Base-by-base conservation (phyloP, 2,113 vertebrate species). In the Arothron firmamentum region DNA sequence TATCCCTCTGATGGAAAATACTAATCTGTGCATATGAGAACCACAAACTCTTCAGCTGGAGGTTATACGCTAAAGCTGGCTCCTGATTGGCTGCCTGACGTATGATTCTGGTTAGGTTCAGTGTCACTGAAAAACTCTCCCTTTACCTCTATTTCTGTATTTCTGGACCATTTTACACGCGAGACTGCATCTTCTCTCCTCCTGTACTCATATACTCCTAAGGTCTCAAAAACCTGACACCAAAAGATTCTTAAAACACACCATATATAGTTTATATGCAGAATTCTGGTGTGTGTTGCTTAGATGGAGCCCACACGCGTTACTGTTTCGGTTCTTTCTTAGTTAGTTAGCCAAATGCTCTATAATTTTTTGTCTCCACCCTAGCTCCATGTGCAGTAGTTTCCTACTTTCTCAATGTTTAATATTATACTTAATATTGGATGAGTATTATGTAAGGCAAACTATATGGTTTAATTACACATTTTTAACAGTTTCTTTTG, bases 51-150 rank as follows among this genome's bases (percentile, higher is more conserved):
- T 61, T 84, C 68, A 14, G 28, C 52, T 62, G 81, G 80, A 77
- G 84, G 81, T 70, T 61, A 62, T 74, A 42, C 62, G 87, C 87
- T 77, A 70, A 49, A 65, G 80, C 74, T 11, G 25, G 59, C 71
- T 71, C 59, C 18, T 70, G 75, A 81, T 89, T 87, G 87, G 85
- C 59, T 73, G 77, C 78, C 87, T 87, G 84, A 87, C 88, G 80
- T 87, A 87, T 85, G 79, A 89, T 88, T 89, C 80, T 87, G 81
- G 73, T 81, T 81, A 54, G 77, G 79, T 51, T 65, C 62, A 46
- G 64, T n/a, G 13, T 64, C 51, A 51, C 73, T 60, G 64, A 56
- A 67, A 64, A 60, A 28, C 62, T 48, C 51, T 23, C 18, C 64
- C 54, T 52, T 59, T 41, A 23, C 49, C 25, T 53, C 1, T 16